A percentile compares a stretch with the other conserved stretches of the same genome.
phyloP scores from a whole-genome alignment of 64 coral and sea anemone genomes.

The Pocillopora damicornis region DNA sequence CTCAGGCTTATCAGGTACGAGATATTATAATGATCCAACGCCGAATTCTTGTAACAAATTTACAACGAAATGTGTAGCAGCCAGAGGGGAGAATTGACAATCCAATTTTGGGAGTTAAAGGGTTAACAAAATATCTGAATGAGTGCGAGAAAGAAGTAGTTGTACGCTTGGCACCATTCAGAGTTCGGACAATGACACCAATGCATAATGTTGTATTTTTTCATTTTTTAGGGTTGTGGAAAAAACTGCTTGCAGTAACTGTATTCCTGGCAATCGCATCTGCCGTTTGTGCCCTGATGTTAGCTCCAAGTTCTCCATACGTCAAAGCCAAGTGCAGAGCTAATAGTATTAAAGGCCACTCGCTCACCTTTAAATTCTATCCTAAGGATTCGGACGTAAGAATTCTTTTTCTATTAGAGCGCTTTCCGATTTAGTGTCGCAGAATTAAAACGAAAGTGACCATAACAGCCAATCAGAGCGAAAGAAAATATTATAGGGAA shows the following conservation, averaged over 20 bases:
- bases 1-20: too few species aligned
- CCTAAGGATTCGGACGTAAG: slow-evolving; percentile 59
- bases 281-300: slow-evolving; percentile 63
- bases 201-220: not conserved
- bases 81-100: too few species aligned
- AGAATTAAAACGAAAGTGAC: not conserved
- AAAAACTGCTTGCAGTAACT: slow-evolving; percentile 30
- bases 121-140: too few species aligned
- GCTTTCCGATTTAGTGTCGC: not conserved
- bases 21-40: too few species aligned
- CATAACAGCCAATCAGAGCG: not conserved
- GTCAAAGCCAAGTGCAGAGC: slow-evolving; percentile 52
- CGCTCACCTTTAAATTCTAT: slow-evolving; percentile 36
- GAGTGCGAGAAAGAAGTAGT: too few species aligned
- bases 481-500: not conserved
- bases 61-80: too few species aligned
- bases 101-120: too few species aligned
- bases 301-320: slow-evolving; percentile 87
- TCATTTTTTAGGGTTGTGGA: slow-evolving; percentile 55
- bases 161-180: too few species aligned
- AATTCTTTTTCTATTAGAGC: not conserved
- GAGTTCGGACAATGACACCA: too few species aligned
- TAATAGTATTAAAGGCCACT: slow-evolving; percentile 23
- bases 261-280: slow-evolving; percentile 59
- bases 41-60: too few species aligned